Evolutionary conservation across 2,113 vertebrate genomes (phyloP).

Genomic region (Chaetodon auriga): DNA sequence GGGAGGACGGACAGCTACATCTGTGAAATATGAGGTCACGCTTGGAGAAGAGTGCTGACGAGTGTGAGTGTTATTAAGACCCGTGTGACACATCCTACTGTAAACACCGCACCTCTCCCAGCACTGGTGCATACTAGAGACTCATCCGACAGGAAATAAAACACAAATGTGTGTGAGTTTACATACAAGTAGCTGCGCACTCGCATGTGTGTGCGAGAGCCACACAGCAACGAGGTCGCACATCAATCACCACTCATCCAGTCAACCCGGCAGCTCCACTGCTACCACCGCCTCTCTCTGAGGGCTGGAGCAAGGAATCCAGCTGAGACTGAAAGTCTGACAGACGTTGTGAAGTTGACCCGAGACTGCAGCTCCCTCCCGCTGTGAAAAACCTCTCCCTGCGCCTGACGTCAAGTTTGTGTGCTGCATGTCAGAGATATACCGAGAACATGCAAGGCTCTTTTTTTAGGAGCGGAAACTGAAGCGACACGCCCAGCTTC

Average conservation of each 20-base stretch:
- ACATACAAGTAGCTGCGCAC: neutral
- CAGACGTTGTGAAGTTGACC: constrained; percentile 1
- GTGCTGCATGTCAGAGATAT: constrained; percentile 16
- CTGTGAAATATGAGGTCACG: constrained; percentile 18
- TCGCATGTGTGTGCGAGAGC: neutral
- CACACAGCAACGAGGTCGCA: constrained; percentile 40
- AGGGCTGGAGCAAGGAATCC: neutral
- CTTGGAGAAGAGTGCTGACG: constrained; percentile 5
- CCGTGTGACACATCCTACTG: neutral
- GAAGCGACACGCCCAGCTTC: constrained; percentile 66
- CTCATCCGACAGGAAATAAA: neutral
- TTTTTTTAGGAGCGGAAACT: constrained; percentile 70
- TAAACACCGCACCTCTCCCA: neutral
- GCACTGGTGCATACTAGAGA: neutral
- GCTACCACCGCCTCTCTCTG: constrained; percentile 21
- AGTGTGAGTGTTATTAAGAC: neutral
- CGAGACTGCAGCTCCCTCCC: neutral
- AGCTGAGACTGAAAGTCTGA: constrained; percentile 27
- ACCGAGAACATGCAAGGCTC: constrained; percentile 13
- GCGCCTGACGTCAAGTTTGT: neutral
- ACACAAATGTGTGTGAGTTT: neutral
- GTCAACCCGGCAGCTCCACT: constrained; percentile 19
- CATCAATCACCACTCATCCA: constrained; percentile 38
- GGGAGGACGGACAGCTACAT: neutral
- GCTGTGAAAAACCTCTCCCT: neutral